Conservation (phyloP, 2,113 vertebrate species). For the Ochotona curzoniae region DNA sequence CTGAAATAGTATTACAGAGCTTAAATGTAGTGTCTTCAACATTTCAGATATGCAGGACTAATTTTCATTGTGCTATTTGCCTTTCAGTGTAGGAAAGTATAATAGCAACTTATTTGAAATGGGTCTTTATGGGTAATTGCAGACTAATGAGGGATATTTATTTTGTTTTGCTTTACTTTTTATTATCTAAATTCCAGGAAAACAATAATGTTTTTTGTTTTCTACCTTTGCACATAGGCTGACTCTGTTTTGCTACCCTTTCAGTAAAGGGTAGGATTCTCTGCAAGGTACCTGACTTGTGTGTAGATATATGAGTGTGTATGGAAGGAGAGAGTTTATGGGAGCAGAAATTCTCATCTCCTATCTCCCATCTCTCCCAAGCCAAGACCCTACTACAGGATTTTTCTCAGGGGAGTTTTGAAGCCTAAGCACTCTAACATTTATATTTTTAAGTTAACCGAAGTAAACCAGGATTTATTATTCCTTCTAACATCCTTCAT, state of each 20-base stretch:
- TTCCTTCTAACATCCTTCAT: not conserved
- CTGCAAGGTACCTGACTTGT: not conserved
- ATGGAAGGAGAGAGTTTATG: not conserved
- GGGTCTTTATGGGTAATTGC: not conserved
- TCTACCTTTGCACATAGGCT: not conserved
- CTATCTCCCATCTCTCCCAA: not conserved
- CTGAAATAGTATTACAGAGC: not conserved
- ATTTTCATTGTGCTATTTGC: not conserved
- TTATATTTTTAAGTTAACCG: not conserved
- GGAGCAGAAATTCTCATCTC: not conserved
- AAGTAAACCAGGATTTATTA: not conserved
- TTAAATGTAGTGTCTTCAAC: not conserved
- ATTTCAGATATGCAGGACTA: not conserved
- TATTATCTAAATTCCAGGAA: not conserved
- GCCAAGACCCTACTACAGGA: not conserved
- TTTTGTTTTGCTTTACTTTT: not conserved
- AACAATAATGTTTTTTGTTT: not conserved
- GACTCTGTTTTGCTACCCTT: not conserved
- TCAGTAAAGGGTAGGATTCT: not conserved
- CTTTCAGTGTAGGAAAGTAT: not conserved
- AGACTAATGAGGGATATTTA: not conserved
- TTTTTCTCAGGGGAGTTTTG: not conserved
- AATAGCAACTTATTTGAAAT: not conserved
- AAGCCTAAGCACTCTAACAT: not conserved
- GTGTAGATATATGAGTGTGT: not conserved